Percentiles rank a stretch among this genome's conserved stretches.
Evolutionary conservation across 2,888 invertebrate genomes (phyloP).

Genomic region (Magallana nippona): DNA sequence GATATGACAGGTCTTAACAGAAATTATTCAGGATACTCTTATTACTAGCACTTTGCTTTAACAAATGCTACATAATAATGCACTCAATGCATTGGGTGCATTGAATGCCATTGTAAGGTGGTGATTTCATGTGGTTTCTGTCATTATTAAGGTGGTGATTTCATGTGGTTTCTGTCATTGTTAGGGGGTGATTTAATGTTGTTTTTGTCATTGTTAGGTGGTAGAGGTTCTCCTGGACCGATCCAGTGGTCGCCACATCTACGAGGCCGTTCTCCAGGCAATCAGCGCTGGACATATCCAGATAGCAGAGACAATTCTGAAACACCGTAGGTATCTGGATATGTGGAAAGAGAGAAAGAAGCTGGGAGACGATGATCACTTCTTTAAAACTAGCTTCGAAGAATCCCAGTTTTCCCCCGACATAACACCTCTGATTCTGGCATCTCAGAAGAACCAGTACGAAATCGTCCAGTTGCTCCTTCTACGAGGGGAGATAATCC

Average conservation of each 20-base stretch:
- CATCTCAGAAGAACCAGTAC: constrained; percentile 77
- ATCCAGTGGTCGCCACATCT: constrained; percentile 75
- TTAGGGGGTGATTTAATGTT: too few relatives aligned
- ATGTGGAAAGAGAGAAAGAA: constrained; percentile 71
- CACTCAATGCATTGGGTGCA: too few relatives aligned
- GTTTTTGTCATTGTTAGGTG: constrained; percentile 61
- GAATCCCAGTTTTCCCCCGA: constrained; percentile 78
- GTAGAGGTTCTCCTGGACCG: constrained; percentile 75
- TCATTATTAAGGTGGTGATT: too few relatives aligned
- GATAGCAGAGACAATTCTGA: constrained; percentile 78
- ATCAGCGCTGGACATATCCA: constrained; percentile 78
- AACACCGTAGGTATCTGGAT: constrained; percentile 76
- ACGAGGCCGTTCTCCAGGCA: constrained; percentile 77
- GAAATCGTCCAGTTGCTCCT: constrained; percentile 76
- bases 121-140: too few relatives aligned
- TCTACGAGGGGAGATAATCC: constrained; percentile 74
- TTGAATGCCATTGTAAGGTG: too few relatives aligned
- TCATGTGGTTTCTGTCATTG: too few relatives aligned
- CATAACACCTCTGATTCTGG: constrained; percentile 77
- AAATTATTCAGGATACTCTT: too few relatives aligned
- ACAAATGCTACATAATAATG: too few relatives aligned
- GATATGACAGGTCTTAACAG: too few relatives aligned
- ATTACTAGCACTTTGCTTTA: too few relatives aligned
- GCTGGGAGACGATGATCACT: constrained; percentile 70
- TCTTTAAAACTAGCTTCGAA: constrained; percentile 71